Percentiles rank a stretch among this genome's conserved stretches.
These are phyloP conservation scores for Characodon lateralis DNA, from an alignment of 2,797 vertebrate species.

Conservation along the genomic window DNA sequence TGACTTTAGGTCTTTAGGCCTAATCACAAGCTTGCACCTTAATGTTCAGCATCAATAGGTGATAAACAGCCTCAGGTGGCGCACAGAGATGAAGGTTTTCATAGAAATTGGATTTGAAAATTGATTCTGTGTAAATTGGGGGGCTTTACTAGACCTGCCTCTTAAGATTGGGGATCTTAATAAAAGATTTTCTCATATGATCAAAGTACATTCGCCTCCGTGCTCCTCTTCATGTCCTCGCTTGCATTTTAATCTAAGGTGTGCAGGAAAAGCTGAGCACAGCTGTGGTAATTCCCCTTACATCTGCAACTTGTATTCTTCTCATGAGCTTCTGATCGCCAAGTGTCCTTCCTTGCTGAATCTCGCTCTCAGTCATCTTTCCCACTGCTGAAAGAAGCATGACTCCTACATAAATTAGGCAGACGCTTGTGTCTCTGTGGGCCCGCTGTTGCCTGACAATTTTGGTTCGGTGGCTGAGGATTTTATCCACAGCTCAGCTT, in stretches of 20 bases:
- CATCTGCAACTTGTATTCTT: conserved; percentile 25
- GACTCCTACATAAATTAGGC: conserved; percentile 38
- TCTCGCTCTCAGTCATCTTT: conserved; percentile 20
- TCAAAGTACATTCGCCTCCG: conserved; percentile 31
- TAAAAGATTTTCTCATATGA: conserved; percentile 37
- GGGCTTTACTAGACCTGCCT: conserved; percentile 20
- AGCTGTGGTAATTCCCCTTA: conserved; percentile 27
- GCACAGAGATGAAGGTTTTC: conserved; percentile 17
- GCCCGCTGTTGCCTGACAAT: conserved; percentile 30
- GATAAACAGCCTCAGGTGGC: conserved; percentile 24
- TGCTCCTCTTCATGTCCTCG: conserved; percentile 33
- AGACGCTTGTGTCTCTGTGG: conserved; percentile 49
- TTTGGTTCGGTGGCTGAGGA: conserved; percentile 38
- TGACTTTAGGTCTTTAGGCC: background rate
- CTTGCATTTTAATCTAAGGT: conserved; percentile 44
- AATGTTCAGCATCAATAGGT: conserved; percentile 10
- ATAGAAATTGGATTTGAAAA: conserved; percentile 7
- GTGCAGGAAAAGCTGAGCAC: conserved; percentile 36
- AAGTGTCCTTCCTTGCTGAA: conserved; percentile 30
- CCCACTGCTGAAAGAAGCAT: conserved; percentile 24
- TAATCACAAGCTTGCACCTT: conserved; percentile 1
- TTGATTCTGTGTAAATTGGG: conserved; percentile 14
- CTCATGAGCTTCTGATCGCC: conserved; percentile 32
- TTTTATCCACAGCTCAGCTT: conserved; percentile 50
- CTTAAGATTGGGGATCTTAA: conserved; percentile 42